Conservation (phyloP, 2,797 vertebrate genomes). For the Aeoliscus strigatus region DNA sequence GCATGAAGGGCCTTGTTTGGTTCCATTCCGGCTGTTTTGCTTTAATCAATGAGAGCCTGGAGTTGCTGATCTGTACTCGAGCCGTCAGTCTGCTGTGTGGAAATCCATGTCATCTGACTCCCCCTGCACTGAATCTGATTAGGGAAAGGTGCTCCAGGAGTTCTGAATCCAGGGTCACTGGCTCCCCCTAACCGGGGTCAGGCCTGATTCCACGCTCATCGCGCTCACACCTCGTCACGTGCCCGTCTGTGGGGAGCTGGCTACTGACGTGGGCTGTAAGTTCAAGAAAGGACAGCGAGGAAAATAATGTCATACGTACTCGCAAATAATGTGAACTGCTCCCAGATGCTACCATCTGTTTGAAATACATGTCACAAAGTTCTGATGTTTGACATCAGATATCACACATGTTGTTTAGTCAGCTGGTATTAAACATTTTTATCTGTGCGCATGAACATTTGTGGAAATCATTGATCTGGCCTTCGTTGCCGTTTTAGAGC, state of each 20-base stretch:
- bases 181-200: conserved; percentile 43
- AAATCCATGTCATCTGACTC: conserved; percentile 53
- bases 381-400: conserved; percentile 22
- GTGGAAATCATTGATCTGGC: conserved; percentile 6
- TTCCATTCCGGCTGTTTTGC: conserved; percentile 13
- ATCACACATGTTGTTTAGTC: conserved; percentile 17
- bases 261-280: background rate
- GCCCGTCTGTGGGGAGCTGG: conserved; percentile 10
- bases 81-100: conserved; percentile 27
- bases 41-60: conserved; percentile 45
- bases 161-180: conserved; percentile 23
- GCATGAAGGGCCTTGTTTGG: conserved; percentile 28
- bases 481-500: conserved; percentile 1
- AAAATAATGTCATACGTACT: conserved; percentile 3
- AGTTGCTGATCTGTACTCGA: conserved; percentile 24
- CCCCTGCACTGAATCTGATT: conserved; percentile 55
- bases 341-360: too few species aligned
- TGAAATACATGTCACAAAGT: conserved; percentile 9
- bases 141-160: conserved; percentile 33
- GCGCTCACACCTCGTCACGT: conserved; percentile 50
- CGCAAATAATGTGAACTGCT: conserved; percentile 13
- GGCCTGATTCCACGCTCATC: conserved; percentile 44
- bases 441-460: conserved; percentile 14
- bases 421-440: conserved; percentile 13
- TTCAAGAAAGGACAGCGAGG: conserved; percentile 6